A percentile compares a stretch with the other conserved stretches of the same genome.
Evolutionary conservation across 2,113 vertebrate species (phyloP).

Genomic region (Todiramphus chloris): DNA sequence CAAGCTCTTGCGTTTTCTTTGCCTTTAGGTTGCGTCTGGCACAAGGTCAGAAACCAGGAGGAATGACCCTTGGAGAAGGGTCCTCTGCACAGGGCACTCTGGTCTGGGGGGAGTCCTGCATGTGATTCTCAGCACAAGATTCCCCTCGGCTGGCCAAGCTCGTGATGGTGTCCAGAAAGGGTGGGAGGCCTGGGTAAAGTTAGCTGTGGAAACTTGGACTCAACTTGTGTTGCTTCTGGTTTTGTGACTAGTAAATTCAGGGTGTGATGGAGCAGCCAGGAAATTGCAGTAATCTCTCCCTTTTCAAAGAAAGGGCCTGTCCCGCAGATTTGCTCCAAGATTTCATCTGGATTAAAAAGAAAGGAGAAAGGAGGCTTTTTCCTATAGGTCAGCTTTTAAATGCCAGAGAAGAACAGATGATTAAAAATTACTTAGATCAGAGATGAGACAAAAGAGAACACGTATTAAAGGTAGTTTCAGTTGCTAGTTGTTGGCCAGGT

Average conservation of each 20-base stretch:
- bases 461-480: not conserved
- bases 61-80: not conserved
- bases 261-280: not conserved
- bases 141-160: not conserved
- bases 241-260: not conserved
- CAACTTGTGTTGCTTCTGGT: not conserved
- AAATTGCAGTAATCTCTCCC: not conserved
- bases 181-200: not conserved
- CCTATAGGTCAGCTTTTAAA: not conserved
- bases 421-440: not conserved
- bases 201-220: not conserved
- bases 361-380: not conserved
- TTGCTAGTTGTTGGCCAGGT: not conserved
- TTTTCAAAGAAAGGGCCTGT: not conserved
- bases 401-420: not conserved
- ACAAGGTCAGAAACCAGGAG: not conserved
- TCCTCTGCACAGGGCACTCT: not conserved
- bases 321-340: not conserved
- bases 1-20: not conserved
- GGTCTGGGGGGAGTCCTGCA: not conserved
- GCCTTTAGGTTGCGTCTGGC: not conserved
- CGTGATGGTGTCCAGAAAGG: not conserved
- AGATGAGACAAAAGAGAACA: not conserved
- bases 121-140: accelerated
- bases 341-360: not conserved